phyloP scores from a whole-genome alignment of 92 coral and sea anemone species.

The Epizoanthus stellaris region DNA sequence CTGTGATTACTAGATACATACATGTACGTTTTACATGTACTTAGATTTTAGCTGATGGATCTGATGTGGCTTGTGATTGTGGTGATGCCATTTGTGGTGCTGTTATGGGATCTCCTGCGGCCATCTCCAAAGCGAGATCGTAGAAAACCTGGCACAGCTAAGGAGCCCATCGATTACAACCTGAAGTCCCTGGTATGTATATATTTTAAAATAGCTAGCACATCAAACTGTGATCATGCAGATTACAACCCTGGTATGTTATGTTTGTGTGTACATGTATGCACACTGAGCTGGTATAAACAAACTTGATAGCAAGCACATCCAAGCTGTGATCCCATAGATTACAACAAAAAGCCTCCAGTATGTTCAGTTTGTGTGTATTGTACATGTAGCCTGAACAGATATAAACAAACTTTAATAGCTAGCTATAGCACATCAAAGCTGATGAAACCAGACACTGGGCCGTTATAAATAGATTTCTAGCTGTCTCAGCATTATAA shows the following conservation, averaged over 20 bases:
- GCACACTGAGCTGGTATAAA: background rate
- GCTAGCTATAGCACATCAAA: no score
- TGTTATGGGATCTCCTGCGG: background rate
- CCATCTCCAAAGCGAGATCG: background rate
- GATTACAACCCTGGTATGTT: conserved; percentile 22
- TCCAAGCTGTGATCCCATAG: no score
- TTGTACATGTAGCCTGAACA: no score
- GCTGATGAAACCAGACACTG: no score
- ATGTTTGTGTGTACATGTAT: background rate
- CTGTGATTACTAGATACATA: no score
- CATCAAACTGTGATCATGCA: no score
- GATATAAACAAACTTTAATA: no score
- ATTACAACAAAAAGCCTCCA: no score
- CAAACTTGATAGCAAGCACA: background rate
- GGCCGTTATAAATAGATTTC: no score
- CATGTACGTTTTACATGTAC: no score
- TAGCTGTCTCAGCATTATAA: no score
- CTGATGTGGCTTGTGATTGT: conserved; percentile 1
- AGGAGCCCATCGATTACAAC: conserved; percentile 22
- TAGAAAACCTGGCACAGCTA: conserved; percentile 25
- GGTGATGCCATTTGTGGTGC: background rate
- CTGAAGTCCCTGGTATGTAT: background rate
- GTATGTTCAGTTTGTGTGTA: no score
- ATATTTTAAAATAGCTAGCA: background rate
- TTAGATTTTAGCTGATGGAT: background rate